Evolutionary conservation across 2,888 invertebrate species (phyloP).

Genomic region (Unio delphinus): DNA sequence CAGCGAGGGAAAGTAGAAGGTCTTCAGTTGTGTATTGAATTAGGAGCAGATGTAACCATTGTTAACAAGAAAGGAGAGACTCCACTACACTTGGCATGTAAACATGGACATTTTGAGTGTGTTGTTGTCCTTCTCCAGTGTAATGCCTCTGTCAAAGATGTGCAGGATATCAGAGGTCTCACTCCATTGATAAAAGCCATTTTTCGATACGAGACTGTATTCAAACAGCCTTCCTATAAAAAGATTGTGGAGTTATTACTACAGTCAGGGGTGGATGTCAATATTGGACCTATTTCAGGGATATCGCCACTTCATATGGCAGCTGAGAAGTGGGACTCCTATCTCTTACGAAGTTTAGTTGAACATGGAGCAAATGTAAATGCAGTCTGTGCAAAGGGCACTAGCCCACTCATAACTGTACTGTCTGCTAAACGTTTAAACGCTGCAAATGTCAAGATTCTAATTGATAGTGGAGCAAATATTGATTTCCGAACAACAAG

Average conservation of each 20-base stretch:
- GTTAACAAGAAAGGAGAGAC: constrained; percentile 50
- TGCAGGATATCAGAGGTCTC: constrained; percentile 53
- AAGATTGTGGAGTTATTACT: constrained; percentile 47
- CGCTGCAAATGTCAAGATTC: constrained; percentile 41
- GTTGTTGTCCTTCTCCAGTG: constrained; percentile 43
- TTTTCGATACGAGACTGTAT: constrained; percentile 45
- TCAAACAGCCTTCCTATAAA: constrained; percentile 39
- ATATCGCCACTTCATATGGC: constrained; percentile 61
- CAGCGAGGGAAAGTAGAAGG: constrained; percentile 33
- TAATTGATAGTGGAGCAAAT: constrained; percentile 58
- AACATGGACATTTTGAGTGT: constrained; percentile 49
- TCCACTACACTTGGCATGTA: constrained; percentile 53
- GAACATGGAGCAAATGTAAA: constrained; percentile 55
- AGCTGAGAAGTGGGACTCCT: constrained; percentile 56
- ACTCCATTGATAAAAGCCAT: constrained; percentile 56
- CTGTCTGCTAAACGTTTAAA: constrained; percentile 44
- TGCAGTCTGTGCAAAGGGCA: constrained; percentile 39
- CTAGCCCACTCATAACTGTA: constrained; percentile 49
- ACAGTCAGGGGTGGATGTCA: constrained; percentile 50
- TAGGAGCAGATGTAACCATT: constrained; percentile 45
- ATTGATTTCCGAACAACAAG: constrained; percentile 44
- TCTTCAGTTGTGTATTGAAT: constrained; percentile 39
- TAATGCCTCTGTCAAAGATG: constrained; percentile 38
- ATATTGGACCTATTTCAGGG: constrained; percentile 47
- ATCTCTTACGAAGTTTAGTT: constrained; percentile 47